Evolutionary conservation across 2,113 vertebrate species (phyloP).

Genomic region (Trogon melanurus): DNA sequence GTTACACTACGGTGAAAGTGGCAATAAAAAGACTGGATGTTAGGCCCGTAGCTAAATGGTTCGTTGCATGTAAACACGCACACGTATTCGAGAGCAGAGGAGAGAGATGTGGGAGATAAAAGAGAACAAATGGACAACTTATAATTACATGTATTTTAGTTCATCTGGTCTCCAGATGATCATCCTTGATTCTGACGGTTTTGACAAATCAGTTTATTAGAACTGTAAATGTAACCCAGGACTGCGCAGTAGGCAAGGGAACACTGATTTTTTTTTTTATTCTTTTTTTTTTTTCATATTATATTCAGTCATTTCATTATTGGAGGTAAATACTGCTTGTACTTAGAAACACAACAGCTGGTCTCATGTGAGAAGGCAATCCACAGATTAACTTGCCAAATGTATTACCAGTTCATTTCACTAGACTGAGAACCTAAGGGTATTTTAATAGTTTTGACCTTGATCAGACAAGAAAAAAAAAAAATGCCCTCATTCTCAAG

Average conservation of each 20-base stretch:
- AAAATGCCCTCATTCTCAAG: slow-evolving; percentile 50
- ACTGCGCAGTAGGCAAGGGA: slow-evolving; percentile 57
- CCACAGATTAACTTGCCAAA: slow-evolving; percentile 73
- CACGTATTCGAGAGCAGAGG: slow-evolving; percentile 21
- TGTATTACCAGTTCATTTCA: slow-evolving; percentile 72
- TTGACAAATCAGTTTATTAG: slow-evolving; percentile 85
- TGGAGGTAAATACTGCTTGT: slow-evolving; percentile 71
- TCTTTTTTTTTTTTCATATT: slow-evolving; percentile 51
- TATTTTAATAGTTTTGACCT: slow-evolving; percentile 75
- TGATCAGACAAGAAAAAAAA: slow-evolving; percentile 55
- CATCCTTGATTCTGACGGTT: slow-evolving; percentile 76
- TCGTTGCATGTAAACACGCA: slow-evolving; percentile 52
- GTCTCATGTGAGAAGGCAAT: slow-evolving; percentile 75
- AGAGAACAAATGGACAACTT: slow-evolving; percentile 77
- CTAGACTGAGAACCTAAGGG: slow-evolving; percentile 63
- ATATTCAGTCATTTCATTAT: slow-evolving; percentile 70
- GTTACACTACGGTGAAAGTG: neutral
- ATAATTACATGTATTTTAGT: slow-evolving; percentile 77
- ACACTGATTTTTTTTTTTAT: slow-evolving; percentile 34
- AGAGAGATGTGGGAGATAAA: slow-evolving; percentile 75
- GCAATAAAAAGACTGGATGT: neutral
- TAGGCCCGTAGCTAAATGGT: neutral
- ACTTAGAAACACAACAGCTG: slow-evolving; percentile 67
- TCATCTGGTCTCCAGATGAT: slow-evolving; percentile 84
- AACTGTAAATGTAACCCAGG: slow-evolving; percentile 75